A percentile compares a stretch with the other conserved stretches of the same genome.
Evolutionary conservation across 2,888 invertebrate genomes (phyloP).

Genomic region (Stenotaenia linearis): DNA sequence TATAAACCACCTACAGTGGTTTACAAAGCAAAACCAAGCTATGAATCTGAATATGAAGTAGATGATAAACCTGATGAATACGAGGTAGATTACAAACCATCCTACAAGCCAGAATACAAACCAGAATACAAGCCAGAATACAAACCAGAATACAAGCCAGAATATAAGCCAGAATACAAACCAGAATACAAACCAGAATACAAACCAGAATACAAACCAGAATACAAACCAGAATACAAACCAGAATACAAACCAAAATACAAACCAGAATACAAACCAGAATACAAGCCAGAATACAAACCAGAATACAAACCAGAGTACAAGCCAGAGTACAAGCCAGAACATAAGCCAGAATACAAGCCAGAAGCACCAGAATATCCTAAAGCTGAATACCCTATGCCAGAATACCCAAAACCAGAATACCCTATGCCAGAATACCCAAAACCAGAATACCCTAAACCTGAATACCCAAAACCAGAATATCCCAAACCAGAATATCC

Average conservation of each 20-base stretch:
- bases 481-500: no score
- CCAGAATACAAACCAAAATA: not conserved
- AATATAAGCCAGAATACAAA: not conserved
- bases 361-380: no score
- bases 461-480: no score
- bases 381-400: no score
- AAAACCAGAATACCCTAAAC: no score
- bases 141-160: not conserved
- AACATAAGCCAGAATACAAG: not conserved
- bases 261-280: not conserved
- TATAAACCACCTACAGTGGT: not conserved
- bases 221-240: not conserved
- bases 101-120: not conserved
- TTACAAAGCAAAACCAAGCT: not conserved
- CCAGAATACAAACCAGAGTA: not conserved
- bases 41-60: not conserved
- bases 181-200: not conserved
- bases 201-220: not conserved
- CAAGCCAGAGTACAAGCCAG: not conserved
- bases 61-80: not conserved
- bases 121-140: not conserved
- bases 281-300: not conserved
- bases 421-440: no score
- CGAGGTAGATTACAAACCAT: not conserved
- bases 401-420: no score